A percentile compares a stretch with the other conserved stretches of the same genome.
Conservation (phyloP, 2,113 vertebrate species). For the Orthochromis malagaraziensis region DNA sequence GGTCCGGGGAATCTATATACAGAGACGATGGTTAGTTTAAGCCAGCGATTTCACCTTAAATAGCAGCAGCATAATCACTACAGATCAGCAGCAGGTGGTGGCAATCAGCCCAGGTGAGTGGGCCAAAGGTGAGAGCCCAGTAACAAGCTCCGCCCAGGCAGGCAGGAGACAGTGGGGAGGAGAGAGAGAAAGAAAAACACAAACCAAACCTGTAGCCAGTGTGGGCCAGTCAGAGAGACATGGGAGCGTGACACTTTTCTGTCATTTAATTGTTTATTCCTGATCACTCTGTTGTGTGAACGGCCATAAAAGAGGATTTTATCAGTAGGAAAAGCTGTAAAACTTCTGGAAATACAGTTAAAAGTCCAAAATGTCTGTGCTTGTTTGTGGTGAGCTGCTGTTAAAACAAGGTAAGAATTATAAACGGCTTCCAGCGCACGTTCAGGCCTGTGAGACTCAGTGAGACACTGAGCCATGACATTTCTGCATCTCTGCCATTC, state of each 20-base stretch:
- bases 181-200: neutral
- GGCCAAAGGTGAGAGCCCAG: neutral
- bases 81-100: neutral
- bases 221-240: neutral
- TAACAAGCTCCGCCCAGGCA: neutral
- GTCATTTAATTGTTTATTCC: neutral
- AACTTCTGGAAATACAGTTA: neutral
- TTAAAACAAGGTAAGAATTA: neutral
- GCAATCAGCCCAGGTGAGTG: neutral
- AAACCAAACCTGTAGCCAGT: neutral
- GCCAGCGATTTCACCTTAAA: neutral
- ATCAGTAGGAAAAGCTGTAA: neutral
- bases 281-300: neutral
- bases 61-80: neutral
- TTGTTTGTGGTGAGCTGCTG: neutral
- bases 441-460: neutral
- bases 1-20: accelerated
- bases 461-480: neutral
- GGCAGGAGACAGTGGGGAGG: neutral
- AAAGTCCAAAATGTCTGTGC: neutral
- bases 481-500: neutral
- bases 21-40: neutral
- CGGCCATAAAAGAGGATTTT: neutral
- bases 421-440: accelerated
- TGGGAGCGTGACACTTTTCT: neutral